These are phyloP conservation scores for Adoxophyes honmai DNA, from an alignment of 1,140 invertebrate species.

Conservation along the genomic window DNA sequence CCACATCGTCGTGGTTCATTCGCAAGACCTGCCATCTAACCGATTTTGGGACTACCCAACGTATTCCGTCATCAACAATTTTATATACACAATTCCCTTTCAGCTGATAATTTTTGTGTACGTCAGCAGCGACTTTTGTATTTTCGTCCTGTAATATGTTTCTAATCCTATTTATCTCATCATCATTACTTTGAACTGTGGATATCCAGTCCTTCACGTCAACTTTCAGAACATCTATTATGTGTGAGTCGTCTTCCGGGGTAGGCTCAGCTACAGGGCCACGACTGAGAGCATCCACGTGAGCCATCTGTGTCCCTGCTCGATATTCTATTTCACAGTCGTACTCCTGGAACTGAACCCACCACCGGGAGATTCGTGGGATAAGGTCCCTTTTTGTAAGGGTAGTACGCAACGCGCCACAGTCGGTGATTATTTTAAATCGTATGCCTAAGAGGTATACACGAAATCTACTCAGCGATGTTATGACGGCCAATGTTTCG, in stretches of 20 bases:
- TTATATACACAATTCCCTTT: background rate
- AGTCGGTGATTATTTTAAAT: constrained; percentile 46
- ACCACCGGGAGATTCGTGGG: no score
- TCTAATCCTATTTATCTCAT: constrained; percentile 15
- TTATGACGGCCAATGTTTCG: no score
- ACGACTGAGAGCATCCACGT: constrained; percentile 39
- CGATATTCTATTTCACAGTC: no score
- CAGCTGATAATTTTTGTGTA: background rate
- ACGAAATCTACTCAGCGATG: constrained; percentile 24
- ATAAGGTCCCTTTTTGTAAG: constrained; percentile 22
- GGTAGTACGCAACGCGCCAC: constrained; percentile 30
- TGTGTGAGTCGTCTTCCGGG: background rate
- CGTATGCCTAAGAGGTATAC: constrained; percentile 39
- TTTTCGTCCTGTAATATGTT: constrained; percentile 7
- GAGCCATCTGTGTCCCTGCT: no score
- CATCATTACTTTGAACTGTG: constrained; percentile 16
- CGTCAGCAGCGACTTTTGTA: constrained; percentile 9
- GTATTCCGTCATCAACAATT: constrained; percentile 3
- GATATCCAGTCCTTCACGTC: constrained; percentile 15
- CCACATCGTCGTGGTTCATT: constrained; percentile 19
- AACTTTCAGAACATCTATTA: background rate
- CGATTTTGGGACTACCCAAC: constrained; percentile 10
- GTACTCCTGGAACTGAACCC: no score
- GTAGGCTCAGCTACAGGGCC: constrained; percentile 20
- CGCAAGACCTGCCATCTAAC: constrained; percentile 17